Conservation (phyloP, 2,797 vertebrate genomes). For the Sebastes baramenuke region DNA sequence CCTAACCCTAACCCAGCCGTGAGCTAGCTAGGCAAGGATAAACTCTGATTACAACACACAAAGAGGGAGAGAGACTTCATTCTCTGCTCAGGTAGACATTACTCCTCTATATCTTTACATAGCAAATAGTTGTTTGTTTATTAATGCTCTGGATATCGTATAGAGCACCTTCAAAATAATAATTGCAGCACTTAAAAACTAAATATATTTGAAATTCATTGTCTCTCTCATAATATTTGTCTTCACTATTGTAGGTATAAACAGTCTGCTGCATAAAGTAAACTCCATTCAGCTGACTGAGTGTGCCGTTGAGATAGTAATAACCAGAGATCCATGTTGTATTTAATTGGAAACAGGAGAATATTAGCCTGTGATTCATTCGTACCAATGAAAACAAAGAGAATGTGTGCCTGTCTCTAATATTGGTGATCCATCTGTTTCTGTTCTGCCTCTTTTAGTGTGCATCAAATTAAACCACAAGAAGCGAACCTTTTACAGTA, state of each 20-base stretch:
- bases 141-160: neutral
- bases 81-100: neutral
- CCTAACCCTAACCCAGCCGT: too few relatives aligned
- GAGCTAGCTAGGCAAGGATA: too few relatives aligned
- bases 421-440: neutral
- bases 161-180: neutral
- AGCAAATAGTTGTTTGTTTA: neutral
- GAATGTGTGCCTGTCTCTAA: neutral
- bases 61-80: too few relatives aligned
- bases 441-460: neutral
- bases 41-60: too few relatives aligned
- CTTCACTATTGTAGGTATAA: neutral
- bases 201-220: neutral
- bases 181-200: neutral
- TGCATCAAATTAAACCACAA: conserved; percentile 19
- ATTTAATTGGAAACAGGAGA: conserved; percentile 17
- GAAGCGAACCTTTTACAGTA: neutral
- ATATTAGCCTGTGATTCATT: neutral
- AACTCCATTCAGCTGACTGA: neutral
- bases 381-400: conserved; percentile 13
- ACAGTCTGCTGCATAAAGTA: neutral
- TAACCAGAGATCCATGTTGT: neutral
- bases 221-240: neutral
- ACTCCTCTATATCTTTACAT: neutral
- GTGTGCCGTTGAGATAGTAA: neutral